Conservation (phyloP, 2,113 vertebrate genomes). For the Neotoma lepida region DNA sequence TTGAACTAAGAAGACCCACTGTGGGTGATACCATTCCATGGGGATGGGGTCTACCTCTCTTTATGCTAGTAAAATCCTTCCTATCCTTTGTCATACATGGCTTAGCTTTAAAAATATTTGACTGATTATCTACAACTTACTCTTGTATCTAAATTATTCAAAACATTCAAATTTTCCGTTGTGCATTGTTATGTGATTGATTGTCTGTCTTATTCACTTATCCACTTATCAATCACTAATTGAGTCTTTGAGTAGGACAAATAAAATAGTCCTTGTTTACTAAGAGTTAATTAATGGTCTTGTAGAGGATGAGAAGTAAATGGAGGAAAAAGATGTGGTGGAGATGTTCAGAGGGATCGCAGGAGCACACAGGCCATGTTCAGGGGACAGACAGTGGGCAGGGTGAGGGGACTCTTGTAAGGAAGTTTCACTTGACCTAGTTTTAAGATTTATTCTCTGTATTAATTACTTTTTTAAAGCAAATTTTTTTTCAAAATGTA, state of each 20-base stretch:
- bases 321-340: not conserved
- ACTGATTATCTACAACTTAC: not conserved
- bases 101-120: not conserved
- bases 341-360: not conserved
- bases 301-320: not conserved
- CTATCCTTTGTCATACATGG: not conserved
- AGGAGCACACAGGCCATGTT: not conserved
- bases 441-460: not conserved
- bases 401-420: not conserved
- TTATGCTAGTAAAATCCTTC: not conserved
- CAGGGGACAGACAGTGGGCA: too few species aligned
- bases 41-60: not conserved
- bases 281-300: not conserved
- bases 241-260: not conserved
- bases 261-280: not conserved
- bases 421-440: not conserved
- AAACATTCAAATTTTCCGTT: not conserved
- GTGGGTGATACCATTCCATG: not conserved
- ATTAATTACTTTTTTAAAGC: not conserved
- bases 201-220: conserved; percentile 45
- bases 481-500: not conserved
- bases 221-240: conserved; percentile 21
- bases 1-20: not conserved
- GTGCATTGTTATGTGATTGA: not conserved
- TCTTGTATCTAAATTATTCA: conserved; percentile 31